Evolutionary conservation across 2,888 invertebrate species (phyloP).

Genomic region (Diarsia dahlii): DNA sequence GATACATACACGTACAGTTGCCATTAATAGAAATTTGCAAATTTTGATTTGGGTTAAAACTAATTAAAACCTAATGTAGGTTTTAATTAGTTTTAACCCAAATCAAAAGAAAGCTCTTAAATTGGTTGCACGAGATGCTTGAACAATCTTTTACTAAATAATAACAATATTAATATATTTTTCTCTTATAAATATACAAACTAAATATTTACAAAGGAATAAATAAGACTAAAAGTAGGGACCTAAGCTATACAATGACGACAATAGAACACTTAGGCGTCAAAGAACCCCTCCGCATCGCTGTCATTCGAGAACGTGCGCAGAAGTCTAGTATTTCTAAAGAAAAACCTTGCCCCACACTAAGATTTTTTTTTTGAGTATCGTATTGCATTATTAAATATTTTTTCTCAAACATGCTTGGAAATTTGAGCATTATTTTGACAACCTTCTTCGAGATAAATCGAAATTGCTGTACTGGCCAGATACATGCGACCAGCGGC

Average conservation of each 20-base stretch:
- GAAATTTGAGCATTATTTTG: too few species aligned
- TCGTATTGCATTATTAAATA: too few species aligned
- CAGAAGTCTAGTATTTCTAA: neutral
- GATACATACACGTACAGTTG: neutral
- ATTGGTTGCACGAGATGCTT: too few species aligned
- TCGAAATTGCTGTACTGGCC: too few species aligned
- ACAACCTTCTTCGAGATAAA: too few species aligned
- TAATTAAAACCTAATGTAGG: neutral
- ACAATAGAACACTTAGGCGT: neutral
- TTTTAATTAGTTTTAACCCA: too few species aligned
- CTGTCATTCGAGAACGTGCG: neutral
- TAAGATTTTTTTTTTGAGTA: neutral
- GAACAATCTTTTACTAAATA: neutral
- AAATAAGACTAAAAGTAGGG: too few species aligned
- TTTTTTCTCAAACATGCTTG: too few species aligned
- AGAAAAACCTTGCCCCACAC: neutral
- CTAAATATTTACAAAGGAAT: neutral
- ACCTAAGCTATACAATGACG: neutral
- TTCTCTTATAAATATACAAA: neutral
- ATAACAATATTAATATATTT: neutral
- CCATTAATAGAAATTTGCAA: neutral
- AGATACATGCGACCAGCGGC: too few species aligned
- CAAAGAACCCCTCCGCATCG: neutral
- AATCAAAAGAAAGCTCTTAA: neutral
- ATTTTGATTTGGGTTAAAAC: neutral